phyloP scores from a whole-genome alignment of 2,888 invertebrate species.

The Eucera pruinosa region DNA sequence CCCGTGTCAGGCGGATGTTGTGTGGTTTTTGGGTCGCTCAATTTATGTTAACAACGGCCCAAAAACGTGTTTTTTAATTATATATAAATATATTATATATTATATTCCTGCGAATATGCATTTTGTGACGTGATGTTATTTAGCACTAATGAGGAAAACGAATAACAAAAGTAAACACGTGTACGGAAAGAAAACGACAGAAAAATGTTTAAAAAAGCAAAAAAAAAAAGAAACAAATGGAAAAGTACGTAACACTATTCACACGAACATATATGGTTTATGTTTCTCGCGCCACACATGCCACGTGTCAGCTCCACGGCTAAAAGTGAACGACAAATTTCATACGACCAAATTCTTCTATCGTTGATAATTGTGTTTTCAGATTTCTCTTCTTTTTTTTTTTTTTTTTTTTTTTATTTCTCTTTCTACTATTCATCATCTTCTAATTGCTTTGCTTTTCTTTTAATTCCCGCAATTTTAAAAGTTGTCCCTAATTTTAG shows the following conservation, averaged over 20 bases:
- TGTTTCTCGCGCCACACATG: slow-evolving; percentile 70
- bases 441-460: slow-evolving; percentile 82
- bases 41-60: slow-evolving; percentile 81
- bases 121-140: slow-evolving; percentile 91
- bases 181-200: slow-evolving; percentile 67
- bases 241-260: slow-evolving; percentile 56
- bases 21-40: slow-evolving; percentile 80
- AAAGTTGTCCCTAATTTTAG: slow-evolving; percentile 82
- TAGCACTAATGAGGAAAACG: slow-evolving; percentile 81
- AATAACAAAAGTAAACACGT: slow-evolving; percentile 58
- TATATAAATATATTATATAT: slow-evolving; percentile 91
- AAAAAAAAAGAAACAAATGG: slow-evolving; percentile 43
- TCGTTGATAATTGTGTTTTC: slow-evolving; percentile 63
- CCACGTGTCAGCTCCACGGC: slow-evolving; percentile 75
- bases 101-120: slow-evolving; percentile 87
- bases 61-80: slow-evolving; percentile 82
- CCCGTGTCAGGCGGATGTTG: slow-evolving; percentile 80
- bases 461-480: slow-evolving; percentile 79
- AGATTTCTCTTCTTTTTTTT: slow-evolving; percentile 73
- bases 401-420: slow-evolving; percentile 66
- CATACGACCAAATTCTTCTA: slow-evolving; percentile 67
- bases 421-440: slow-evolving; percentile 76
- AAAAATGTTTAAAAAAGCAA: too few species aligned
- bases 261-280: slow-evolving; percentile 58
- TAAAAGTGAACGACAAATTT: slow-evolving; percentile 62